Evolutionary conservation across 2,888 invertebrate species (phyloP).

Genomic region (Sabatieria punctata): DNA sequence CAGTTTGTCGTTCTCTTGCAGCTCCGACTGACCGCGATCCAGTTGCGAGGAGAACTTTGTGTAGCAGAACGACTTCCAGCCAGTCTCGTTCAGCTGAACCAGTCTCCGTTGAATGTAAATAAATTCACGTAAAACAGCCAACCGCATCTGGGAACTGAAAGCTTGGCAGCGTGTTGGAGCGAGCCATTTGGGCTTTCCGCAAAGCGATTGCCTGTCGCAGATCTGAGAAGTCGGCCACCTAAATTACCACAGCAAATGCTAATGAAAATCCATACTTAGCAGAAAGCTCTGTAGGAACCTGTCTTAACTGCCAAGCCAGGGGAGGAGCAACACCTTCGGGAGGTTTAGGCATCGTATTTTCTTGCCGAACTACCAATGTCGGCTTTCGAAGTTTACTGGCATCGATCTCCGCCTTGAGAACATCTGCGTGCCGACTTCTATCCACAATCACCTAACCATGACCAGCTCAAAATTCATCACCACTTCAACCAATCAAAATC

Average conservation of each 20-base stretch:
- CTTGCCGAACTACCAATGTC: too few species aligned
- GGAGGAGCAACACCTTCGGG: too few species aligned
- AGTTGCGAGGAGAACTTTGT: too few species aligned
- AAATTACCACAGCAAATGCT: neutral
- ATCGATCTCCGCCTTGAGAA: too few species aligned
- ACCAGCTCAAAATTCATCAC: neutral
- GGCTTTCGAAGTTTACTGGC: too few species aligned
- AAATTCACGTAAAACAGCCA: neutral
- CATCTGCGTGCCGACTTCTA: too few species aligned
- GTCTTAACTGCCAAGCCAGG: neutral
- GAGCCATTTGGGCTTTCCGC: neutral
- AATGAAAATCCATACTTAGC: neutral
- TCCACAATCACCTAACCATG: neutral
- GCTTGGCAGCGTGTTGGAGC: neutral
- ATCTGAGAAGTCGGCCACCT: neutral
- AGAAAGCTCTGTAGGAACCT: neutral
- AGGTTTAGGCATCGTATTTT: too few species aligned
- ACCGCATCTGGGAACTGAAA: neutral
- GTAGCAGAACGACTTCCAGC: neutral
- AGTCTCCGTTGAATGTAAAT: neutral
- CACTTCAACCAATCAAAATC: too few species aligned
- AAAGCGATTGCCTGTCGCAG: neutral
- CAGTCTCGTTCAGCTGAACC: neutral
- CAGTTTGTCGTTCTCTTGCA: too few species aligned
- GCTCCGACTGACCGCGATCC: too few species aligned